A percentile compares a stretch with the other conserved stretches of the same genome.
These are phyloP conservation scores for Solea senegalensis DNA, from an alignment of 2,113 vertebrate genomes.

Conservation along the genomic window DNA sequence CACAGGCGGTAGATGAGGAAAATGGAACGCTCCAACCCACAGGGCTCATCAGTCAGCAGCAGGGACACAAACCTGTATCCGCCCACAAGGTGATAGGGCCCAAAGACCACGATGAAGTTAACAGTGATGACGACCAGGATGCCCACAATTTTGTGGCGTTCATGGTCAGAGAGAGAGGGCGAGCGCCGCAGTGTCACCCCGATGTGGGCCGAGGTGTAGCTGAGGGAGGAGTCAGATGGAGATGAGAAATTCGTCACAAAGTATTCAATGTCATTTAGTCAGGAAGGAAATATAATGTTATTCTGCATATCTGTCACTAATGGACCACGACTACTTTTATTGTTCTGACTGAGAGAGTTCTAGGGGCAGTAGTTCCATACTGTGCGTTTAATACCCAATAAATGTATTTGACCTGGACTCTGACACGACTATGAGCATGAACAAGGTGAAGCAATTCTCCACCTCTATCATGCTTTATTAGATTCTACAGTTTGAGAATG, in stretches of 20 bases:
- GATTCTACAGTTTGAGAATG: no score
- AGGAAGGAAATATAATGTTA: no score
- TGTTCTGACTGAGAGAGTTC: no score
- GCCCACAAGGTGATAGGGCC: constrained; percentile 82
- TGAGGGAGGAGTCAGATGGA: constrained; percentile 39
- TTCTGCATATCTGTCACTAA: no score
- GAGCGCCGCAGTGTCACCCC: constrained; percentile 75
- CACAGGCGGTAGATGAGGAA: constrained; percentile 81
- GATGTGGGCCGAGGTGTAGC: constrained; percentile 81
- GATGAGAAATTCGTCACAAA: constrained; percentile 3
- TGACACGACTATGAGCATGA: no score
- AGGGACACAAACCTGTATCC: constrained; percentile 79
- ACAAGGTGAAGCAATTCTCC: no score
- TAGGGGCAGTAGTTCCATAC: no score
- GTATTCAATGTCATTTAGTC: not conserved
- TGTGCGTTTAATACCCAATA: no score
- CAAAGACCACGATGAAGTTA: constrained; percentile 82
- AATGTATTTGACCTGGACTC: no score
- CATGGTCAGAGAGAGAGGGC: constrained; percentile 75
- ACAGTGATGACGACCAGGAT: constrained; percentile 81
- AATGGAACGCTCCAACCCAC: constrained; percentile 74
- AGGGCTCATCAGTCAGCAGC: constrained; percentile 74
- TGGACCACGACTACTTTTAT: no score
- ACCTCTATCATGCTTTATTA: no score
- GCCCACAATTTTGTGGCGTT: constrained; percentile 80